Evolutionary conservation across 1,140 invertebrate genomes (phyloP).

Genomic region (Drosophila bocki): DNA sequence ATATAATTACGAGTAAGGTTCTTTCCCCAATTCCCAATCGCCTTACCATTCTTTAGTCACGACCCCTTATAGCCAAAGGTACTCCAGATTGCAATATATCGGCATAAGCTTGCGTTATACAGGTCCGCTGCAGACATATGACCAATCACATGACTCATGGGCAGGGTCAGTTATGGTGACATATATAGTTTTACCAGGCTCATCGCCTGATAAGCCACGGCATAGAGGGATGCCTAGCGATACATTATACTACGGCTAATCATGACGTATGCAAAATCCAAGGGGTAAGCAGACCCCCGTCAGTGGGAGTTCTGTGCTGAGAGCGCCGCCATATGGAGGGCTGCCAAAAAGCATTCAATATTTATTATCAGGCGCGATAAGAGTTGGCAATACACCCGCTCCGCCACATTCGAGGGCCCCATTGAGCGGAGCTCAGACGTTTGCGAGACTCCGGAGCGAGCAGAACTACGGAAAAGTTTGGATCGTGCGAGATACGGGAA

Average conservation of each 20-base stretch:
- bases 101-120: slow-evolving; percentile 20
- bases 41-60: background rate
- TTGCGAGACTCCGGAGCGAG: slow-evolving; percentile 61
- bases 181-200: slow-evolving; percentile 9
- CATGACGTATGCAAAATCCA: slow-evolving; percentile 56
- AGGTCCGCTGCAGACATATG: background rate
- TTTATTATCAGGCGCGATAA: slow-evolving; percentile 72
- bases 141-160: slow-evolving; percentile 61
- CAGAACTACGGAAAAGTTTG: slow-evolving; percentile 36
- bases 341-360: slow-evolving; percentile 76
- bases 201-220: slow-evolving; percentile 38
- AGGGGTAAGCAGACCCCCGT: slow-evolving; percentile 5
- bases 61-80: background rate
- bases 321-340: slow-evolving; percentile 50
- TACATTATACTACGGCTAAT: slow-evolving; percentile 28
- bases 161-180: slow-evolving; percentile 51
- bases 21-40: background rate
- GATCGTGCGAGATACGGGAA: slow-evolving; percentile 23
- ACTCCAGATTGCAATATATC: slow-evolving; percentile 31
- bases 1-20: background rate
- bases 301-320: slow-evolving; percentile 1
- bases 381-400: slow-evolving; percentile 46
- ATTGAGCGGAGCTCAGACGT: slow-evolving; percentile 57
- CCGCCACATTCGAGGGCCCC: slow-evolving; percentile 38
- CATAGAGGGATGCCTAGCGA: slow-evolving; percentile 1